Percentiles rank a stretch among this genome's conserved stretches.
Evolutionary conservation across 1,140 invertebrate genomes (phyloP).

Genomic region (Lamellibrachia luymesi): DNA sequence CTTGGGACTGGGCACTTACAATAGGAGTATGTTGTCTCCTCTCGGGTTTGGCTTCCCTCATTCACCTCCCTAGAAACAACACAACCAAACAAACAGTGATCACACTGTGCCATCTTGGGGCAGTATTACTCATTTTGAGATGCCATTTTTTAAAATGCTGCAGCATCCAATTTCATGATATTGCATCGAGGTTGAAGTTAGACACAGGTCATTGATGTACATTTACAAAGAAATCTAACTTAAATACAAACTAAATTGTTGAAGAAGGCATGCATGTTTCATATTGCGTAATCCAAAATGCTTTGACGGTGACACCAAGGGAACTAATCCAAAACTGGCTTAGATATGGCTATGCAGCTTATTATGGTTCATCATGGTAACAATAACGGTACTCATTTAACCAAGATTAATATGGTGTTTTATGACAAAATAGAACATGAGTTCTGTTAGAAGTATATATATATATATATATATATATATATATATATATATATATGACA

Average conservation of each 20-base stretch:
- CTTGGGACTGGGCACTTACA: conserved; percentile 31
- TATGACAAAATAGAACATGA: not conserved
- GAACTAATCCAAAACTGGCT: not conserved
- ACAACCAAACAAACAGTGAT: conserved; percentile 35
- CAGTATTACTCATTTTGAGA: not conserved
- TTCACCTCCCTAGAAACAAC: conserved; percentile 27
- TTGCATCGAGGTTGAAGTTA: not conserved
- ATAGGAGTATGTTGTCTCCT: conserved; percentile 45
- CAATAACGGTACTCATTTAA: not conserved
- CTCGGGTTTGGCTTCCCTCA: conserved; percentile 43
- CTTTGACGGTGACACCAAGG: not conserved
- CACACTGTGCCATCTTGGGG: no score
- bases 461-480: no score
- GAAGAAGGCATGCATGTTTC: not conserved
- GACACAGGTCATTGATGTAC: no score
- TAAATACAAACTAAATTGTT: not conserved
- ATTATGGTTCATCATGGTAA: not conserved
- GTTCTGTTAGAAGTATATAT: not conserved
- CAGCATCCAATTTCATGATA: not conserved
- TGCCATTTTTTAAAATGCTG: not conserved
- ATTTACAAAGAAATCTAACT: no score
- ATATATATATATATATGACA: no score
- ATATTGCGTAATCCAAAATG: not conserved
- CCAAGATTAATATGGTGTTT: not conserved
- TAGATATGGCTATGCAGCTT: not conserved